Evolutionary conservation across 2,888 invertebrate genomes (phyloP), one percentile per base, ranked within the genome.

Genomic region (Criorhina ranunculi): DNA sequence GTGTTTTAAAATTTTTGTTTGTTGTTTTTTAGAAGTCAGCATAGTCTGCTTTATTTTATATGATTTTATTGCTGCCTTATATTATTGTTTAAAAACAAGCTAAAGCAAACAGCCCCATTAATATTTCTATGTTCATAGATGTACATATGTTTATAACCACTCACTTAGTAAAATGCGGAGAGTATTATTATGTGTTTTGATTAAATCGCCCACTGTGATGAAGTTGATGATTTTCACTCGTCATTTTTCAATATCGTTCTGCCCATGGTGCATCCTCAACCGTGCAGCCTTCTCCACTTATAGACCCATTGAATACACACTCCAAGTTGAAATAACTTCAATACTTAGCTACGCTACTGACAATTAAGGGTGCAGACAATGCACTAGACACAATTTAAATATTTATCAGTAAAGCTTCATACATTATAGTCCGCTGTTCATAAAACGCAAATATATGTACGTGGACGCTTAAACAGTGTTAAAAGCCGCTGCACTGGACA

Each of bases 281-380:
- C 8, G 15, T 59, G 62, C 57, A 73, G 59, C 59, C 60, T 80
- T 69, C 57, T 33, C 53, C 55, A 73, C 78, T 82, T 59, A 46
- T n/a, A 49, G 67, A 67, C 51, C 49, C 72, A 72, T 33, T 55
- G 37, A 60, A 78, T 35, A 42, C 5, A 66, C 60, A 66, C 82
- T 82, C 15, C 35, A 79, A 67, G 51, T 33, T 60, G n/a, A 57
- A 78, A 83, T 78, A 57, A 67, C 78, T 62, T 55, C 42, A 33
- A 70, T 76, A 55, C 33, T 31, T n/a, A 35, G 17, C 40, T 57
- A 17, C 29, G 31, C 9, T 17, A 46, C 40, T 64, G 31, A 72
- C 51, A 60, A 24, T 60, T 9, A 44, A 51, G 62, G 55, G 46
- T 59, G 51, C 40, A 59, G 17, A 55, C 17, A 29, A 60, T 51